phyloP scores from a whole-genome alignment of 2,888 invertebrate genomes.

The Agrotis segetum region DNA sequence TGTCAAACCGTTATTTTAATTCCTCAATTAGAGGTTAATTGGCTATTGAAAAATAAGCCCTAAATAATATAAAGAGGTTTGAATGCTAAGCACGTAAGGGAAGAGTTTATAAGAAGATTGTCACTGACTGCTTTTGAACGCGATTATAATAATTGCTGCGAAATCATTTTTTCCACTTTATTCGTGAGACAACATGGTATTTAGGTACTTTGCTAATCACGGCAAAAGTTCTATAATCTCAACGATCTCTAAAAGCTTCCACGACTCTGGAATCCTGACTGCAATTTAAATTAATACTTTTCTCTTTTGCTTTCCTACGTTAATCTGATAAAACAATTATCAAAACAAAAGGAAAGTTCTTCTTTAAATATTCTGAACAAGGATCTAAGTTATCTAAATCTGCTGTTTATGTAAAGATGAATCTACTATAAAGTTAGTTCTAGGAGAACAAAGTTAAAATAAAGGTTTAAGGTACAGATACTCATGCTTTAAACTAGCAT shows the following conservation, averaged over 20 bases:
- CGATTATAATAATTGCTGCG: background rate
- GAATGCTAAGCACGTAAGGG: too few relatives aligned
- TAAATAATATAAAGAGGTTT: too few relatives aligned
- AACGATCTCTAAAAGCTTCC: background rate
- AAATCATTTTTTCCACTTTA: background rate
- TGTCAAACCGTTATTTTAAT: too few relatives aligned
- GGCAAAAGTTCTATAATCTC: background rate
- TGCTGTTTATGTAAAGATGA: background rate
- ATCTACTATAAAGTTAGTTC: too few relatives aligned
- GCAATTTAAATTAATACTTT: background rate
- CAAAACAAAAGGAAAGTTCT: constrained; percentile 13
- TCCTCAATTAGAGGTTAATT: too few relatives aligned
- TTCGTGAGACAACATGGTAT: background rate
- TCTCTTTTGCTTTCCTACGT: background rate
- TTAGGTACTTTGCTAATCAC: too few relatives aligned
- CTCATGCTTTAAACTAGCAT: too few relatives aligned
- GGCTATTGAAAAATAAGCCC: too few relatives aligned
- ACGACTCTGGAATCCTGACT: background rate
- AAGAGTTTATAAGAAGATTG: too few relatives aligned
- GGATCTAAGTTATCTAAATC: constrained; percentile 23
- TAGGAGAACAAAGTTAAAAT: too few relatives aligned
- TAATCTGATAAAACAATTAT: constrained; percentile 14
- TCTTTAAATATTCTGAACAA: constrained; percentile 3
- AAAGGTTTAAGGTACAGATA: too few relatives aligned
- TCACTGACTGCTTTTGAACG: background rate